Base-by-base conservation (phyloP, 2,113 vertebrate genomes). In the Oxyruncus cristatus region DNA sequence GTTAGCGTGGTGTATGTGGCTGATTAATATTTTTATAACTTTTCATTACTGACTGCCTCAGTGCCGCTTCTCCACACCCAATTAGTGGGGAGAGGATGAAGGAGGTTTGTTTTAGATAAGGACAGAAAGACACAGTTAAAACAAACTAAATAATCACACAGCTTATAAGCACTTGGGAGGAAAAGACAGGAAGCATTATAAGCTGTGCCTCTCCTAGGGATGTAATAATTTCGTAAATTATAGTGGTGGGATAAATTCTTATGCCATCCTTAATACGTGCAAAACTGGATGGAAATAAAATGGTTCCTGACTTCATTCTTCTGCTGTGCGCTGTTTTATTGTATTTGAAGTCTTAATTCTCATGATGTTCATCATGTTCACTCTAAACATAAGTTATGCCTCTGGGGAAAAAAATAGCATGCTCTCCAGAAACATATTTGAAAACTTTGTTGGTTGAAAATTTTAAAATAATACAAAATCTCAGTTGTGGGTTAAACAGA, bases 201-300 rank as follows among this genome's bases (percentile, higher is more conserved):
- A 93, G 49, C 79, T 91, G 94, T 95, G 88, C 73, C 49, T 81
- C 44, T 70, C 89, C 46, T 90, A 87, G 74, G 73, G 73, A 68
- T 94, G 50, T 76, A 59, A 42, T 84, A 73, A 78, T 76, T 88
- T 62, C 21, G 27, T 87, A 84, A 89, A 33, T 67, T 86, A 63
- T 35, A 91, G 42, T 85, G 59, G 20, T 80, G 83, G 44, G 82
- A 85, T 93, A 77, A 82, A 63, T 35, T 95, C 37, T 65, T 93
- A 53, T 22, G 32, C 91, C 87, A 93, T 95, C 88, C 93, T 93
- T 93, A 94, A 85, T 90, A 82, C 49, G 65, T 92, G 84, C 62
- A 91, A 91, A 91, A 78, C 56, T 92, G 96, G 92, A 87, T 95
- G 86, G 88, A 95, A 96, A 95, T 96, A 95, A 94, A 96, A 91